A percentile compares a stretch with the other conserved stretches of the same genome.
Conservation (phyloP, 2,113 vertebrate species). For the Lycocorax pyrrhopterus region DNA sequence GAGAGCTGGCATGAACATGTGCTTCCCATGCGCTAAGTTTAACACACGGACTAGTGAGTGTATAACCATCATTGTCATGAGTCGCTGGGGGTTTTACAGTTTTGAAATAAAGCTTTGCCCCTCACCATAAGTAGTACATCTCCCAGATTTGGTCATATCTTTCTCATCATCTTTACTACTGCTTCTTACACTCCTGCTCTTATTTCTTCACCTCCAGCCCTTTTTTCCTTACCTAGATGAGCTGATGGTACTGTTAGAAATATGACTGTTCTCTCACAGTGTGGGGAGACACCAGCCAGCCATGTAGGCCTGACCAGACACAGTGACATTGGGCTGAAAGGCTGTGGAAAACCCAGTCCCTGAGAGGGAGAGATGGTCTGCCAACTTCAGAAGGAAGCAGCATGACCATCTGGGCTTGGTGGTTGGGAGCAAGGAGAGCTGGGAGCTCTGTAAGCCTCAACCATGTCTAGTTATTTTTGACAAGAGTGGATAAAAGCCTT, state of each 20-base stretch:
- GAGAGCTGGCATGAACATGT: background rate
- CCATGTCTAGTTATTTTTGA: background rate
- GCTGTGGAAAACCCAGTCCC: background rate
- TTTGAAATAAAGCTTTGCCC: background rate
- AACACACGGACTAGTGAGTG: background rate
- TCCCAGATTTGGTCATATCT: background rate
- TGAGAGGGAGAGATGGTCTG: background rate
- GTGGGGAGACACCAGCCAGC: background rate
- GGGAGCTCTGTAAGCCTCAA: background rate
- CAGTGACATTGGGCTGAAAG: background rate
- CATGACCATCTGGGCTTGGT: background rate
- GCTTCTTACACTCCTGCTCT: background rate
- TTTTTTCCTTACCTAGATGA: background rate
- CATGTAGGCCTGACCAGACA: background rate
- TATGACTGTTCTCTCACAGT: background rate
- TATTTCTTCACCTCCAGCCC: background rate
- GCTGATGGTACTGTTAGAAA: background rate
- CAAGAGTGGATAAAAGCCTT: background rate
- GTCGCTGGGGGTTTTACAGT: rapidly evolving
- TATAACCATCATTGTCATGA: background rate
- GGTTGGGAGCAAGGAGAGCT: background rate
- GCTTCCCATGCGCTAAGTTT: background rate
- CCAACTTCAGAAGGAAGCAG: background rate
- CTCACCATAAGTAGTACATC: background rate
- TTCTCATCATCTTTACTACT: background rate